Percentiles rank a stretch among this genome's conserved stretches.
Conservation (phyloP, 2,113 vertebrate genomes). For the Nibea albiflora region DNA sequence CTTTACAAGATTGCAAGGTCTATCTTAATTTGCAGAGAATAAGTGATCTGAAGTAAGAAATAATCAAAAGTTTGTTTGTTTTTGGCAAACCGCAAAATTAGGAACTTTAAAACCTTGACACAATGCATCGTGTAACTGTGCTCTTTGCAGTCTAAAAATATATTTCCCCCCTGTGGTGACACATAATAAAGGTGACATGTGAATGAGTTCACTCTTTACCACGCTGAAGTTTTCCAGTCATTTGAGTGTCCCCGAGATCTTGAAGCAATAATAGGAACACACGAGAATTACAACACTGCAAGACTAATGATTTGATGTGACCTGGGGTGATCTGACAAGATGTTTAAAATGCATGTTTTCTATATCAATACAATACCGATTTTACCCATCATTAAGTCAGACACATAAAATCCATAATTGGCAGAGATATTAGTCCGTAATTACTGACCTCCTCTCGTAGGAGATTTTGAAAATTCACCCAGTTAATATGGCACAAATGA, state of each 20-base stretch:
- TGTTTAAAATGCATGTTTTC: conserved; percentile 79
- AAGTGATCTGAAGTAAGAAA: background rate
- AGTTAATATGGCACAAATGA: conserved; percentile 76
- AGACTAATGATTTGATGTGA: conserved; percentile 76
- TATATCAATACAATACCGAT: conserved; percentile 76
- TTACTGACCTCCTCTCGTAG: conserved; percentile 79
- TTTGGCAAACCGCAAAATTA: background rate
- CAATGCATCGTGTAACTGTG: background rate
- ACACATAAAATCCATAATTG: conserved; percentile 82
- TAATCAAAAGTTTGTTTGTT: background rate
- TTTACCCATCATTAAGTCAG: conserved; percentile 79
- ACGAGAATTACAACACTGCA: conserved; percentile 50
- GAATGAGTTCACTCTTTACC: conserved; percentile 6
- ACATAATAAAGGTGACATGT: conserved; percentile 4
- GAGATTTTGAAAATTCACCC: conserved; percentile 72
- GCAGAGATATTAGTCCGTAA: conserved; percentile 77
- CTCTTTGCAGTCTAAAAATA: background rate
- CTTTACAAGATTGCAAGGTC: conserved; percentile 24
- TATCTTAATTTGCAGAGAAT: conserved; percentile 53
- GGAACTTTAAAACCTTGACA: background rate
- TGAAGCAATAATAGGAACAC: conserved; percentile 41
- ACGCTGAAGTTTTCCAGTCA: conserved; percentile 33
- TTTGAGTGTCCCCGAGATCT: conserved; percentile 13
- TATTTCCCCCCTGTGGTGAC: background rate
- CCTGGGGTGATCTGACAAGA: conserved; percentile 76